phyloP scores from a whole-genome alignment of 2,888 invertebrate species.

The Serripes groenlandicus region DNA sequence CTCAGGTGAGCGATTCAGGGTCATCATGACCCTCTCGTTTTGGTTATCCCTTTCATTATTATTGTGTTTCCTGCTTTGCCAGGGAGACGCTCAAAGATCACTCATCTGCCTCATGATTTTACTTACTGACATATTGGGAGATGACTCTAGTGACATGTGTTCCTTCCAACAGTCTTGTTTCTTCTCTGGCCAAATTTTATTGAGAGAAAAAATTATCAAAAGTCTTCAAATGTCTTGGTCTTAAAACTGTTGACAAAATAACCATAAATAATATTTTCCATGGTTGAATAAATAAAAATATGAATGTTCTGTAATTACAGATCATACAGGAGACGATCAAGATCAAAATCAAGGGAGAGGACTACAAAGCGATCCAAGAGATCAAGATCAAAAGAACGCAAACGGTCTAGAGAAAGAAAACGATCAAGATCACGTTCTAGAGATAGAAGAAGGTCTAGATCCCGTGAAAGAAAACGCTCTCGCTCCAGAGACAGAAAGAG shows the following conservation, averaged over 20 bases:
- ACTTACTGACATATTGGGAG: too few species aligned
- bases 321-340: constrained; percentile 78
- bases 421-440: constrained; percentile 72
- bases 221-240: too few species aligned
- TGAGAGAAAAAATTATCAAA: too few species aligned
- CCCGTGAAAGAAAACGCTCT: constrained; percentile 76
- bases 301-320: constrained; percentile 53
- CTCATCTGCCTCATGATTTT: too few species aligned
- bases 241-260: background rate
- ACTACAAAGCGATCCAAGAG: constrained; percentile 59
- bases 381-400: constrained; percentile 57
- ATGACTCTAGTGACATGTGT: too few species aligned
- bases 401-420: constrained; percentile 68
- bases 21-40: too few species aligned
- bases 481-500: constrained; percentile 77
- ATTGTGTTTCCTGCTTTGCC: too few species aligned
- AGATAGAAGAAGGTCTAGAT: constrained; percentile 79
- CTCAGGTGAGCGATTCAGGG: too few species aligned
- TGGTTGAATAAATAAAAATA: background rate
- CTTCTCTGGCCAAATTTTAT: too few species aligned
- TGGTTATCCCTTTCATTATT: too few species aligned
- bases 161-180: too few species aligned
- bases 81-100: too few species aligned
- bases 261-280: background rate
- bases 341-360: constrained; percentile 73